phyloP scores from a whole-genome alignment of 2,888 invertebrate species.

The Candidula unifasciata region DNA sequence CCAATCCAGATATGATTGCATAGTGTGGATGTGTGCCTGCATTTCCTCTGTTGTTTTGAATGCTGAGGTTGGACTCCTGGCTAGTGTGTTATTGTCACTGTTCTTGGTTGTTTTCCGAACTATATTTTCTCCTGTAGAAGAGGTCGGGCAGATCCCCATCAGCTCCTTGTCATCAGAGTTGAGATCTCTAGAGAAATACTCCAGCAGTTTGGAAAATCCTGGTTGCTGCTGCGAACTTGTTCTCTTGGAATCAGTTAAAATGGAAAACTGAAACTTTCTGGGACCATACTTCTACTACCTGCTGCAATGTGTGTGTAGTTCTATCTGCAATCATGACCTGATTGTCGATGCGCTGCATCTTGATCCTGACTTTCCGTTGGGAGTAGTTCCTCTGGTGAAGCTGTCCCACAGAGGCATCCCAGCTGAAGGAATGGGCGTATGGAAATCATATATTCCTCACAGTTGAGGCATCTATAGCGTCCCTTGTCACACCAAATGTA shows the following conservation, averaged over 20 bases:
- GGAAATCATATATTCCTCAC: slow-evolving; percentile 44
- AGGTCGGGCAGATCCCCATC: slow-evolving; percentile 46
- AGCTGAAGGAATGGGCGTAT: slow-evolving; percentile 43
- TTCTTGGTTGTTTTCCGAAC: slow-evolving; percentile 84
- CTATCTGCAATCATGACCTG: too few species aligned
- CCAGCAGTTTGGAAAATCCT: slow-evolving; percentile 47
- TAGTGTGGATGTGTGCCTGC: slow-evolving; percentile 87
- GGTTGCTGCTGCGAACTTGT: not conserved
- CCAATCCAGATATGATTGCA: slow-evolving; percentile 51
- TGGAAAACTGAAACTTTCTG: too few species aligned
- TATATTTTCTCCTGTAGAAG: slow-evolving; percentile 69
- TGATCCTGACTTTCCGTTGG: slow-evolving; percentile 47
- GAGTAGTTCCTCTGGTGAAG: slow-evolving; percentile 36
- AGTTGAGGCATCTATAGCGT: slow-evolving; percentile 46
- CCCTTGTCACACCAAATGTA: not conserved
- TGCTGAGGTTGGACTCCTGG: slow-evolving; percentile 88
- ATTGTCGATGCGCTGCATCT: slow-evolving; percentile 53
- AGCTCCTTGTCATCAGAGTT: slow-evolving; percentile 31
- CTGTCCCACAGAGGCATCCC: slow-evolving; percentile 47
- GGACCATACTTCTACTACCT: slow-evolving; percentile 40
- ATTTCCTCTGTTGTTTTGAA: slow-evolving; percentile 85
- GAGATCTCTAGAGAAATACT: slow-evolving; percentile 48
- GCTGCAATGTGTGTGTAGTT: too few species aligned
- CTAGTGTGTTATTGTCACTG: slow-evolving; percentile 87
- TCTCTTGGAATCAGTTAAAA: too few species aligned